phyloP scores from a whole-genome alignment of 1,140 invertebrate genomes.

The Lasaia peninsularis region DNA sequence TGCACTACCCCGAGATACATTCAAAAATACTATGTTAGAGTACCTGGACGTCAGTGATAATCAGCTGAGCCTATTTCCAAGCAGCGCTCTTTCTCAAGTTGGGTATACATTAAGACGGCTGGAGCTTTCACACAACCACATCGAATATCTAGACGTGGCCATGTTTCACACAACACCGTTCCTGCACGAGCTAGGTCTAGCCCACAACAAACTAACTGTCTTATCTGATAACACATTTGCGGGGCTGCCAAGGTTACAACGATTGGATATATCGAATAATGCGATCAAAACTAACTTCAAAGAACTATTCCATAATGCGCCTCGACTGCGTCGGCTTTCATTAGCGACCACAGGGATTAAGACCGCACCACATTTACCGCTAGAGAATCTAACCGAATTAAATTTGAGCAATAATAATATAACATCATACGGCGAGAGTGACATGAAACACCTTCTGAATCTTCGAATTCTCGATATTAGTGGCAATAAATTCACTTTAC shows the following conservation, averaged over 20 bases:
- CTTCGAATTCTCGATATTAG: conserved; percentile 80
- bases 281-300: conserved; percentile 87
- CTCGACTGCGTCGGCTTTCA: conserved; percentile 83
- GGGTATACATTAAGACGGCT: conserved; percentile 85
- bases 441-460: conserved; percentile 78
- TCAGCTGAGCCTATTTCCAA: conserved; percentile 84
- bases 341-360: conserved; percentile 83
- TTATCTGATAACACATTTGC: conserved; percentile 91
- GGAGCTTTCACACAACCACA: conserved; percentile 85
- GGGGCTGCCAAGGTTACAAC: conserved; percentile 84
- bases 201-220: conserved; percentile 86
- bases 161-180: conserved; percentile 88
- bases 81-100: conserved; percentile 81
- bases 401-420: conserved; percentile 85
- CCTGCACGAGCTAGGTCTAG: conserved; percentile 84
- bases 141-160: conserved; percentile 90
- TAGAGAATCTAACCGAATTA: conserved; percentile 80
- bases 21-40: conserved; percentile 86
- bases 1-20: conserved; percentile 85
- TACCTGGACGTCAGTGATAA: conserved; percentile 87
- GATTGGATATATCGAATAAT: conserved; percentile 87
- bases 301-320: conserved; percentile 87
- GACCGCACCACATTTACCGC: conserved; percentile 81
- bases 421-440: conserved; percentile 74
- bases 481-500: conserved; percentile 79